Evolutionary conservation across 1,140 invertebrate species (phyloP).

Genomic region (Drosophila funebris): DNA sequence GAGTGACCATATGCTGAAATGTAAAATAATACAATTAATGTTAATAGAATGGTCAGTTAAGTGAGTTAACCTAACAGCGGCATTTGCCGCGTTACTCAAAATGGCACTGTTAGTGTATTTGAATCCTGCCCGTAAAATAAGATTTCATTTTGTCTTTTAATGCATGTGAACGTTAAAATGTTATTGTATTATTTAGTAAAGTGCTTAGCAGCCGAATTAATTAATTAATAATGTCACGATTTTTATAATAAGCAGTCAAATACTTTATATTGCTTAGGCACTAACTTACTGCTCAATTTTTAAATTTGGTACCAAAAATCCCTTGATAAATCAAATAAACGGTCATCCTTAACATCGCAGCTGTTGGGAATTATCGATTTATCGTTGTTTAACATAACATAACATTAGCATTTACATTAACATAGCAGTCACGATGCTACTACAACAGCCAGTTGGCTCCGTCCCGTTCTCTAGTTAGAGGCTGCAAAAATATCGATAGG

Average conservation of each 20-base stretch:
- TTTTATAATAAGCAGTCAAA: no score
- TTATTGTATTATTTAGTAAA: no score
- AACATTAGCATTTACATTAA: background rate
- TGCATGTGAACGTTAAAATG: no score
- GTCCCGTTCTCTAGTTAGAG: constrained; percentile 40
- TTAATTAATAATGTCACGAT: no score
- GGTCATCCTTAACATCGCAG: constrained; percentile 10
- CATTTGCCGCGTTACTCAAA: background rate
- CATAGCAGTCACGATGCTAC: constrained; percentile 18
- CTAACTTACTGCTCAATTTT: no score
- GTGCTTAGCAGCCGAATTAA: no score
- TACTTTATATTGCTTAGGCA: no score
- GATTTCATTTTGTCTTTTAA: no score
- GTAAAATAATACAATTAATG: background rate
- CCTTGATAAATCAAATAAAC: background rate
- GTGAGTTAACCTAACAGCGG: background rate
- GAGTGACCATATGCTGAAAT: background rate
- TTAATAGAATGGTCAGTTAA: background rate
- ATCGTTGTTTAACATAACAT: constrained; percentile 8
- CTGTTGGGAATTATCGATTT: background rate
- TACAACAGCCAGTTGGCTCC: constrained; percentile 37
- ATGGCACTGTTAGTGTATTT: background rate
- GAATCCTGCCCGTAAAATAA: no score
- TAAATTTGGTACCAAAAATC: no score
- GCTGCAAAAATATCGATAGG: constrained; percentile 47